Conservation (phyloP, 2,888 invertebrate species). For the Nymphalis urticae region DNA sequence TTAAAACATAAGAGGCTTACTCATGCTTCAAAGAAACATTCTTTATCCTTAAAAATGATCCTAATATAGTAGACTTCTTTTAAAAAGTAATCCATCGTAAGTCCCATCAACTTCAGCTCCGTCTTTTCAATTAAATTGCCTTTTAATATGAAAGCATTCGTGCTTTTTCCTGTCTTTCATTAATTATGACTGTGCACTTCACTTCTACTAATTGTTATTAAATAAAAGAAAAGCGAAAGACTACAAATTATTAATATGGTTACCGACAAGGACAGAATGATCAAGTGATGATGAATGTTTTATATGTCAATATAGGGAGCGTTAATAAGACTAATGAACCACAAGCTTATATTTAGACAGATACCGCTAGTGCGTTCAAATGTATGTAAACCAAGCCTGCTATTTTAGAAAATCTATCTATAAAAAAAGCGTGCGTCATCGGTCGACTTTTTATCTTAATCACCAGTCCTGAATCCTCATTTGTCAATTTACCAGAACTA, state of each 20-base stretch:
- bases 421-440: too few species aligned
- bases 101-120: constrained; percentile 18
- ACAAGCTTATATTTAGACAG: too few species aligned
- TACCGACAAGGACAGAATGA: neutral
- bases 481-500: too few species aligned
- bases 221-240: neutral
- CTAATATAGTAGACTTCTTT: constrained; percentile 23
- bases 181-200: constrained; percentile 13
- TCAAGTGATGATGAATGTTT: too few species aligned
- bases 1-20: constrained; percentile 22
- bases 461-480: too few species aligned
- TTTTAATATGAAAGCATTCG: constrained; percentile 3
- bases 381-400: too few species aligned
- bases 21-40: constrained; percentile 14
- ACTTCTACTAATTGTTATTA: neutral
- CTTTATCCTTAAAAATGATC: constrained; percentile 27
- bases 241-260: neutral
- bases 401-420: too few species aligned
- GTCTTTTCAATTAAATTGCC: constrained; percentile 22
- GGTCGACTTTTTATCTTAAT: too few species aligned
- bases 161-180: constrained; percentile 9
- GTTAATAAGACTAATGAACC: too few species aligned
- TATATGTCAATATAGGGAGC: too few species aligned
- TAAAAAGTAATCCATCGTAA: constrained; percentile 22
- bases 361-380: too few species aligned